Evolutionary conservation across 2,113 vertebrate genomes (phyloP).

Genomic region (Rhipidura dahli): DNA sequence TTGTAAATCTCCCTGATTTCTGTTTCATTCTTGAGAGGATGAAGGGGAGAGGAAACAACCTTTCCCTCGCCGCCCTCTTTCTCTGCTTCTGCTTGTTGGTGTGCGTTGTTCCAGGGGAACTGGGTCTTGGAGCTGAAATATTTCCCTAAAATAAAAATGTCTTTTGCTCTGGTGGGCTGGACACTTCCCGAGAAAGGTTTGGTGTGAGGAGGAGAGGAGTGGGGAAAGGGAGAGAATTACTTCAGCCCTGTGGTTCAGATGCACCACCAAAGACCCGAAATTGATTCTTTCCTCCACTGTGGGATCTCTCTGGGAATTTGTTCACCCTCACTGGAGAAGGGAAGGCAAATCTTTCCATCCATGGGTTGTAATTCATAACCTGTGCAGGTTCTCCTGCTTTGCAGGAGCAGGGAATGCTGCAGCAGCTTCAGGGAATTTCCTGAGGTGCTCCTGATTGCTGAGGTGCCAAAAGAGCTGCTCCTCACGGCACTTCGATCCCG

Average conservation of each 20-base stretch:
- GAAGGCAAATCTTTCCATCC: not conserved
- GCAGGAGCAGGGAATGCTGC: not conserved
- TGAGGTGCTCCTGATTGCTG: not conserved
- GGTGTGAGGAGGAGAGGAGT: not conserved
- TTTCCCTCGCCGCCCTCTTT: not conserved
- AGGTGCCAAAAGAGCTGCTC: not conserved
- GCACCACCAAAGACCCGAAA: not conserved
- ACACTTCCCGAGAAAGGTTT: not conserved
- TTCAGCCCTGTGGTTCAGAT: not conserved
- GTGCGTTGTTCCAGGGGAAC: not conserved
- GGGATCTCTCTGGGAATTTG: not conserved
- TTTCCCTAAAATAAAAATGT: not conserved
- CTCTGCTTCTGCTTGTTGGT: not conserved
- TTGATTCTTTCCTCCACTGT: not conserved
- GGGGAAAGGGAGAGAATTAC: not conserved
- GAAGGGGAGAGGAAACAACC: constrained; percentile 46
- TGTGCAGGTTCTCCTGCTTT: not conserved
- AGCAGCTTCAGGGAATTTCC: not conserved
- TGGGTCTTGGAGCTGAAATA: not conserved
- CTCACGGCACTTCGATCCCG: not conserved
- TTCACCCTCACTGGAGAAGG: not conserved
- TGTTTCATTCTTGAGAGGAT: constrained; percentile 68
- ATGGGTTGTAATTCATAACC: fast-evolving
- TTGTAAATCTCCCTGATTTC: constrained; percentile 29
- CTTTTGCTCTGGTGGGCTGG: not conserved